Conservation (phyloP, 2,113 vertebrate genomes). For the Tachycineta bicolor region DNA sequence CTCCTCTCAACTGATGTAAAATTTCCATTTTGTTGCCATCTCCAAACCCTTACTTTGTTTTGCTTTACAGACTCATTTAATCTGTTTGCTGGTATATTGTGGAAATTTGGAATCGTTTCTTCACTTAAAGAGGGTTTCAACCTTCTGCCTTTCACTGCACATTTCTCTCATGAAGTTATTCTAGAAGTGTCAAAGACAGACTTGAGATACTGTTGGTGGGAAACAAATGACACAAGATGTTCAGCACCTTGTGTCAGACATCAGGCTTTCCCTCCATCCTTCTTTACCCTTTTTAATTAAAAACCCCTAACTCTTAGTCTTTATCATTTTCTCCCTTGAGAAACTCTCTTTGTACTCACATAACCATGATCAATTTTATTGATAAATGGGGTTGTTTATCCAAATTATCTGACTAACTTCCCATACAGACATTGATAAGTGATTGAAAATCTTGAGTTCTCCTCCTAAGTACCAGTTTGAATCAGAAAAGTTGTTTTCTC, state of each 20-base stretch:
- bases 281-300: not conserved
- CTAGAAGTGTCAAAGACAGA: not conserved
- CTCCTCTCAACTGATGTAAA: not conserved
- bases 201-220: not conserved
- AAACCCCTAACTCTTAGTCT: not conserved
- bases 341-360: not conserved
- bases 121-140: not conserved
- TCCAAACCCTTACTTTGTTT: not conserved
- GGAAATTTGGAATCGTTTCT: not conserved
- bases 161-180: not conserved
- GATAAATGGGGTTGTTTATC: not conserved
- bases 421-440: accelerated
- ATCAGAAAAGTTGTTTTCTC: not conserved
- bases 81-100: not conserved
- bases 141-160: not conserved
- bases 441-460: not conserved
- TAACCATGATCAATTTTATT: not conserved
- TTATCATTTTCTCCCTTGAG: not conserved
- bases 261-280: not conserved
- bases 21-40: not conserved
- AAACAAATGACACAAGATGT: not conserved
- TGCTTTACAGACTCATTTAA: not conserved
- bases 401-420: not conserved
- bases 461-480: not conserved
- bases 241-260: not conserved